These are phyloP conservation scores for Acanthochromis polyacanthus DNA, from an alignment of 2,113 vertebrate genomes.

Conservation along the genomic window DNA sequence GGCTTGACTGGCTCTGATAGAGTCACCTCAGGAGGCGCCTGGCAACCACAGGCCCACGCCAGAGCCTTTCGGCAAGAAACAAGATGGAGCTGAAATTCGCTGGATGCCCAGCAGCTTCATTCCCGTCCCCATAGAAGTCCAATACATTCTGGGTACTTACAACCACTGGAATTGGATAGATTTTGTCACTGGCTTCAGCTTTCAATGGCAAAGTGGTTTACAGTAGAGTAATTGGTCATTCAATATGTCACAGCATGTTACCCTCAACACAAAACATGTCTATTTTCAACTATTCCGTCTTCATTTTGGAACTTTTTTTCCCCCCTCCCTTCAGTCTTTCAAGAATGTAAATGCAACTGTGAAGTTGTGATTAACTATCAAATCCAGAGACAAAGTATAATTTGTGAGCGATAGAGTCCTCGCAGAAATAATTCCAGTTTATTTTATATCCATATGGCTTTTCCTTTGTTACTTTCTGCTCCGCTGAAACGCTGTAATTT, in stretches of 20 bases:
- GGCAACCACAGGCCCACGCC: constrained; percentile 81
- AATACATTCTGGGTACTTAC: constrained; percentile 76
- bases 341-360: constrained; percentile 21
- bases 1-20: constrained; percentile 89
- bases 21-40: constrained; percentile 88
- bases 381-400: constrained; percentile 43
- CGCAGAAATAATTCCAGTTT: constrained; percentile 35
- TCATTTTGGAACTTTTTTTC: constrained; percentile 33
- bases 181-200: constrained; percentile 74
- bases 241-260: constrained; percentile 76
- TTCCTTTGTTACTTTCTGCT: constrained; percentile 72
- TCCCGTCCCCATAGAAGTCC: constrained; percentile 78
- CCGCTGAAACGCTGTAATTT: constrained; percentile 71
- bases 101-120: constrained; percentile 78
- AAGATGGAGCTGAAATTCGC: constrained; percentile 78
- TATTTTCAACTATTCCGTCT: constrained; percentile 57
- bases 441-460: constrained; percentile 65
- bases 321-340: constrained; percentile 1
- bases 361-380: constrained; percentile 49
- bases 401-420: constrained; percentile 38
- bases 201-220: constrained; percentile 78
- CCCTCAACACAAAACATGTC: constrained; percentile 67
- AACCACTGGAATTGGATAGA: constrained; percentile 78
- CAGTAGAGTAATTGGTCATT: constrained; percentile 77
- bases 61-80: constrained; percentile 80